Base-by-base conservation (phyloP, 2,113 vertebrate genomes). In the Anguilla japonica region DNA sequence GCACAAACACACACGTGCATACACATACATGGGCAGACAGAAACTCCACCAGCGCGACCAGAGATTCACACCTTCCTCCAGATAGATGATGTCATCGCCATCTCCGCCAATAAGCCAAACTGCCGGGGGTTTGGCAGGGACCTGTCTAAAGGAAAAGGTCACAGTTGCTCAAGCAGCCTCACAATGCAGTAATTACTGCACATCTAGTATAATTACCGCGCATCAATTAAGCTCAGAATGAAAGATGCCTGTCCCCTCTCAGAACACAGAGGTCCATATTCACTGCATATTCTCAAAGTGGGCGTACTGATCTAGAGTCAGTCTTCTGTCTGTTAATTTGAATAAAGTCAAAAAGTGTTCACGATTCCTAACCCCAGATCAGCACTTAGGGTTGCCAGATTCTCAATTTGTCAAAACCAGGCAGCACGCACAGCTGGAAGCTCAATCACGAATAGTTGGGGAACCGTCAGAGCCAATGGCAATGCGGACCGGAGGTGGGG, bases 191-290 rank as follows among this genome's bases (percentile, higher is more conserved):
- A 67, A 67, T 63, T 88, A 89, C 81, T 71, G 63, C 53, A 79
- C 83, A 88, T 82, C 86, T 78, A 90, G 85, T 89, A 87, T 85
- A 89, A 91, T 87, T 88, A 89, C 78, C 56, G 63, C 53, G 71
- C 85, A 88, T 82, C 86, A 80, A 90, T 88, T 88, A 85, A 86
- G 53, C 85, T 67, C 57, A 71, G 84, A 88, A 82, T 67, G 57
- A 90, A 67, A 34, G 84, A 81, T 83, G 9, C 57, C 85, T 87
- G 79, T 80, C 88, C 83, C 82, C 71, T 18, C 78, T 11, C 50
- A 53, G 8, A 53, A 84, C 41, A 56, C 26, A 82, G 78, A 79
- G 89, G 79, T 87, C 88, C 20, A 80, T 57, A 16, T 50, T 29
- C 41, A 86, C 50, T 16, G 4, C 34, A 11, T 50, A 9, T 50